Percentiles rank a stretch among this genome's conserved stretches.
Conservation (phyloP, 2,797 vertebrate species). For the Dipus sagitta region DNA sequence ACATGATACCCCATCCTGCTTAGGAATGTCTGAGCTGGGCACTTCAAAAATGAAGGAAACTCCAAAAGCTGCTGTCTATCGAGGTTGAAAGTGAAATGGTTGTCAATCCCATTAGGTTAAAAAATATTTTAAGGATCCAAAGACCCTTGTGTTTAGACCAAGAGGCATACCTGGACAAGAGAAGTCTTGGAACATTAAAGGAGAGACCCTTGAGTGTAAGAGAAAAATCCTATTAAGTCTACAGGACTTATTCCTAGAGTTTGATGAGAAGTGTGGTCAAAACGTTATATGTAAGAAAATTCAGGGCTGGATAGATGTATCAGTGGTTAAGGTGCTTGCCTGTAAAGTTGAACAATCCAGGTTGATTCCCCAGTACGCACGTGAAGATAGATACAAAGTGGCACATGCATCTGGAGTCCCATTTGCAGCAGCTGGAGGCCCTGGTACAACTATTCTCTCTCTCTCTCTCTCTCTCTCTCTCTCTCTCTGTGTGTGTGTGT, state of each 20-base stretch:
- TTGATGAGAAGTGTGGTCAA: slow-evolving; percentile 10
- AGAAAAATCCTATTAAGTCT: slow-evolving; percentile 32
- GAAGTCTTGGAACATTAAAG: background rate
- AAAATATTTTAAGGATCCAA: background rate
- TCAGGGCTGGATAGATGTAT: background rate
- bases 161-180: background rate
- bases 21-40: background rate
- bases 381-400: too few relatives aligned
- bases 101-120: background rate
- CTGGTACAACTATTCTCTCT: too few relatives aligned
- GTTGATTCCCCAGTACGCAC: too few relatives aligned
- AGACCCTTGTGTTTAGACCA: background rate
- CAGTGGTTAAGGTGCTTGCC: too few relatives aligned
- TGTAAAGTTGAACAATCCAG: too few relatives aligned
- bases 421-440: too few relatives aligned
- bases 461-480: too few relatives aligned
- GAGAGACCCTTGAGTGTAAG: background rate
- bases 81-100: background rate
- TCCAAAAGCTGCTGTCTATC: background rate
- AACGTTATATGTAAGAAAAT: background rate
- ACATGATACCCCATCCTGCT: background rate
- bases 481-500: too few relatives aligned
- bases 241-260: background rate
- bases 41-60: background rate
- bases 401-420: too few relatives aligned